phyloP scores from a whole-genome alignment of 2,888 invertebrate species.

The Microchrysa polita region DNA sequence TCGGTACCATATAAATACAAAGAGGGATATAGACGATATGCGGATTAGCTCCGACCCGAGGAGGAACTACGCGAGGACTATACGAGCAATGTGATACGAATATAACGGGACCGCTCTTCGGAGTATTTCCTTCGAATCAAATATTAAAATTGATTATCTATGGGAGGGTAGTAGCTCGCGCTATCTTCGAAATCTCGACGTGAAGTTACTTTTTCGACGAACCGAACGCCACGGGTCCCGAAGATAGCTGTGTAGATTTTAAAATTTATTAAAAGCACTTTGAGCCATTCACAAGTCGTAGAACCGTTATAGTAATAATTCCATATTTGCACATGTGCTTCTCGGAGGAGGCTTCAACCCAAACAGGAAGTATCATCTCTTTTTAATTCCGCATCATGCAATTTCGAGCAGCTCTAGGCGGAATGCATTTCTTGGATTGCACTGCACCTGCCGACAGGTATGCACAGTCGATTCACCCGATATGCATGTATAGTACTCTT shows the following conservation, averaged over 20 bases:
- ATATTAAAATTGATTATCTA: slow-evolving; percentile 39
- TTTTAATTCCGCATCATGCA: slow-evolving; percentile 8
- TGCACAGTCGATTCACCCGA: background rate
- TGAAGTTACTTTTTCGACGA: too few species aligned
- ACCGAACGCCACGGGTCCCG: background rate
- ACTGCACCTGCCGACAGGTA: slow-evolving; percentile 20
- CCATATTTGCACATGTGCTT: background rate
- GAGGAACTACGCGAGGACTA: background rate
- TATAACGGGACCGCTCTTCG: slow-evolving; percentile 22
- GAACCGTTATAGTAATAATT: slow-evolving; percentile 14
- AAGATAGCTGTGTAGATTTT: slow-evolving; percentile 18
- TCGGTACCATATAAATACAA: too few species aligned
- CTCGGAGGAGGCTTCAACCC: background rate
- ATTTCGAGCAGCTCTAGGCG: slow-evolving; percentile 21
- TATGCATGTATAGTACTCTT: too few species aligned
- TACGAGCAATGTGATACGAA: background rate
- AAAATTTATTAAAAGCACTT: slow-evolving; percentile 44
- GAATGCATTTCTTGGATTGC: slow-evolving; percentile 9
- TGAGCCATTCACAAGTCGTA: slow-evolving; percentile 8
- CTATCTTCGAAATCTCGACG: too few species aligned
- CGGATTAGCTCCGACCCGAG: background rate
- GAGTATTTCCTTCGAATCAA: slow-evolving; percentile 29
- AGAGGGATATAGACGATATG: background rate
- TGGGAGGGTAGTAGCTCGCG: background rate
- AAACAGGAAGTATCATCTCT: background rate